Conservation (phyloP, 2,888 invertebrate species). For the Eristalis intricaria region DNA sequence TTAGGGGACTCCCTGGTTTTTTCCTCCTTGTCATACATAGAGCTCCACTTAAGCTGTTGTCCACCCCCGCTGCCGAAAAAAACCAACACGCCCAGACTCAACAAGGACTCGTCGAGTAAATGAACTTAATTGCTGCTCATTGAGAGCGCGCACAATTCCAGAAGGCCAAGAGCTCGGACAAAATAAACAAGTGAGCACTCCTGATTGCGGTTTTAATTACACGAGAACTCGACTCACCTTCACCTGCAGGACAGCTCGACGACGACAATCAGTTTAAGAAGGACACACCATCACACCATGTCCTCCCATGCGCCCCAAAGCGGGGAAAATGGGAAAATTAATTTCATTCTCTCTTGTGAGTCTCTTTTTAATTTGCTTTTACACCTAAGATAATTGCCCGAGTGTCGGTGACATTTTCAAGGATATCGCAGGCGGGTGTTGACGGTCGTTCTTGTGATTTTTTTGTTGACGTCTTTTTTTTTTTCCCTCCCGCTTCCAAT, state of each 20-base stretch:
- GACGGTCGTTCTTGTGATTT: background rate
- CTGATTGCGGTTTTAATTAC: conserved; percentile 76
- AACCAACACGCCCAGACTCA: conserved; percentile 24
- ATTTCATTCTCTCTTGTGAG: conserved; percentile 52
- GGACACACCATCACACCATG: background rate
- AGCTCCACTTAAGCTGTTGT: conserved; percentile 59
- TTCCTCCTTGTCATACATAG: conserved; percentile 42
- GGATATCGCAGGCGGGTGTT: conserved; percentile 66
- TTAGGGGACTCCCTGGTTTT: conserved; percentile 25
- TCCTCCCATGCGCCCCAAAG: background rate
- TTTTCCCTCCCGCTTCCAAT: conserved; percentile 4
- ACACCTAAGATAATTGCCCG: conserved; percentile 81
- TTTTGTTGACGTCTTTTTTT: conserved; percentile 8
- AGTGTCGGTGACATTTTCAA: conserved; percentile 79
- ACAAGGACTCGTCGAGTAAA: conserved; percentile 62
- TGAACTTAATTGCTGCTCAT: conserved; percentile 71
- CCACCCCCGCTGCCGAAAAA: background rate
- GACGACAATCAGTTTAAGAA: conserved; percentile 52
- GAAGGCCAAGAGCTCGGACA: conserved; percentile 33
- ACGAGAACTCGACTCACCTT: conserved; percentile 72
- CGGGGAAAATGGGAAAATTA: conserved; percentile 49
- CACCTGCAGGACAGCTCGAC: conserved; percentile 55
- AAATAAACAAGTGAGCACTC: conserved; percentile 68
- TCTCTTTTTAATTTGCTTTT: conserved; percentile 76
- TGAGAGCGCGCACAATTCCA: conserved; percentile 68